Conservation (phyloP, 2,113 vertebrate genomes). For the Trichechus manatus region DNA sequence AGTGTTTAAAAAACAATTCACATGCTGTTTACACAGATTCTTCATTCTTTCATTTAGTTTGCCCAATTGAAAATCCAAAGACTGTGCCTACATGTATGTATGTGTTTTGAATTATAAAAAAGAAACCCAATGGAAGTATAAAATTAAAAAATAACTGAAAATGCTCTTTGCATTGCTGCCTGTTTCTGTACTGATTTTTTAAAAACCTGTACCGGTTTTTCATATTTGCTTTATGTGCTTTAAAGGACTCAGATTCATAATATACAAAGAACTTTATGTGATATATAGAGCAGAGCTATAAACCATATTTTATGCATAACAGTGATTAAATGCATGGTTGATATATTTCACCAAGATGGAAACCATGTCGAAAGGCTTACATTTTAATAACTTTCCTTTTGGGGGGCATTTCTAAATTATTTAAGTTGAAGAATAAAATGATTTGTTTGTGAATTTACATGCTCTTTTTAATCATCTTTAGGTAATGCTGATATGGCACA, state of each 20-base stretch:
- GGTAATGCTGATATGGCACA: conserved; percentile 79
- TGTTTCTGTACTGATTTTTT: conserved; percentile 59
- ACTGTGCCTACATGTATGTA: background rate
- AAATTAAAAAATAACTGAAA: conserved; percentile 58
- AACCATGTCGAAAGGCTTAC: conserved; percentile 76
- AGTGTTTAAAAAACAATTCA: conserved; percentile 55
- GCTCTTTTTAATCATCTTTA: conserved; percentile 82
- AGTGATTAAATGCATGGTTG: conserved; percentile 71
- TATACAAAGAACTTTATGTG: conserved; percentile 78
- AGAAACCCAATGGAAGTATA: background rate
- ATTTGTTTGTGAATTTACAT: conserved; percentile 82
- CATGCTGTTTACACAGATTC: background rate
- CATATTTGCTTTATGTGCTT: conserved; percentile 64
- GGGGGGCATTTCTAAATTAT: conserved; percentile 81
- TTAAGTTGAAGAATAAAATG: conserved; percentile 82
- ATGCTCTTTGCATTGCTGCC: conserved; percentile 3
- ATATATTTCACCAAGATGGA: conserved; percentile 79
- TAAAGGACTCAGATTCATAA: conserved; percentile 67
- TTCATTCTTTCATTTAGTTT: background rate
- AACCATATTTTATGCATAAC: conserved; percentile 78
- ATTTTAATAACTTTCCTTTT: conserved; percentile 81
- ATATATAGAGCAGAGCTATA: conserved; percentile 76
- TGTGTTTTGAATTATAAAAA: background rate
- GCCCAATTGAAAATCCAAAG: background rate
- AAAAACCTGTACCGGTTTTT: conserved; percentile 60